Base-by-base conservation (phyloP, 2,113 vertebrate genomes). In the Lutjanus erythropterus region DNA sequence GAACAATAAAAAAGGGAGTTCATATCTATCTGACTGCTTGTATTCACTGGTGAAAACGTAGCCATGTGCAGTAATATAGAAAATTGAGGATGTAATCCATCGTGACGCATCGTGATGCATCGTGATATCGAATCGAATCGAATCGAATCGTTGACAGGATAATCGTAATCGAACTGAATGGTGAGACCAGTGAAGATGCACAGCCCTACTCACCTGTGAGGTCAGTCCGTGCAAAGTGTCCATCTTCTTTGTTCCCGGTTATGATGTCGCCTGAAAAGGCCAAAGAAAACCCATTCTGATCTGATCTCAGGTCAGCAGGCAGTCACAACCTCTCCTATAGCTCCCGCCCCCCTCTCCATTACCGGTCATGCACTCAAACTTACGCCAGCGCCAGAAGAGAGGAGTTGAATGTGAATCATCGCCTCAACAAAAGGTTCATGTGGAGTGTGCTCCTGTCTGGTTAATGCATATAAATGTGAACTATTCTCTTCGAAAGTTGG, bases 181-280 rank as follows among this genome's bases (percentile, higher is more conserved):
- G n/a, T n/a, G n/a, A n/a, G n/a, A n/a, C n/a, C n/a, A n/a, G n/a
- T n/a, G n/a, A n/a, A n/a, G n/a, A n/a, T n/a, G n/a, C n/a, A n/a
- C n/a, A n/a, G n/a, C n/a, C n/a, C n/a, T n/a, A 56, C 0, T 96
- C 84, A 42, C 98, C 97, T 94, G 97, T 95, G 81, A 95, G 96
- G 93, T 99, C 97, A 47, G 96, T 98, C 88, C 96, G 96, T 86
- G 97, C 95, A 47, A 96, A 99, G 94, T 98, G 98, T 85, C 97
- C 97, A 68, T 98, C 97, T 92, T 96, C 96, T 92, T 97, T 99
- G 78, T 95, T 97, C 66, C 96, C 97, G 29, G 95, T 93, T 50
- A 96, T 96, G 76, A 96, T 95, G 85, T 97, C 97, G 75, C 97
- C 98, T 99, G 94, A 64, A 90, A 83, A 89, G 55, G 75, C 71